Evolutionary conservation across 2,113 vertebrate genomes (phyloP).

Genomic region (Emberiza fucata): DNA sequence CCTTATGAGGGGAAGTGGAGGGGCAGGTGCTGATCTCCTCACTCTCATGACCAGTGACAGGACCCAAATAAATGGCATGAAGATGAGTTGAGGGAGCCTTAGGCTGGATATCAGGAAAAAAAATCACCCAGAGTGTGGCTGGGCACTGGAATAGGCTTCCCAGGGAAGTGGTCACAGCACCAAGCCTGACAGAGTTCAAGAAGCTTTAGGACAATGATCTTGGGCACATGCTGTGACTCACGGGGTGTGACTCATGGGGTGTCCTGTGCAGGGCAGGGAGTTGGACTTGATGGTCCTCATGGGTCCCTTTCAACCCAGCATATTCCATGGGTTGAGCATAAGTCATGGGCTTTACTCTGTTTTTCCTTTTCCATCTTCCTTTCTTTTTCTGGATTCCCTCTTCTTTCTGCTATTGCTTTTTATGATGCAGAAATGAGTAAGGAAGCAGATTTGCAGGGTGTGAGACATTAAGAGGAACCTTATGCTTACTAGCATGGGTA

Average conservation of each 20-base stretch:
- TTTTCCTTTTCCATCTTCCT: background rate
- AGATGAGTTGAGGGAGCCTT: background rate
- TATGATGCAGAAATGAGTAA: background rate
- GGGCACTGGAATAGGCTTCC: background rate
- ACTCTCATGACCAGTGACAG: background rate
- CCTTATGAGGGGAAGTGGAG: rapidly evolving
- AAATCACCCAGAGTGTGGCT: background rate
- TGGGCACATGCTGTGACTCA: background rate
- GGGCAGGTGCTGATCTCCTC: background rate
- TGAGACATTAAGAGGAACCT: background rate
- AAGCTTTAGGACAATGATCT: background rate
- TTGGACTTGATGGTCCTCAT: background rate
- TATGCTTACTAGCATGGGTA: background rate
- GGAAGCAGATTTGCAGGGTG: background rate
- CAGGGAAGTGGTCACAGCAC: background rate
- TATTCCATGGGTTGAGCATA: background rate
- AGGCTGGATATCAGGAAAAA: background rate
- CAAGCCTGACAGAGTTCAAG: background rate
- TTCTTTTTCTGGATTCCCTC: background rate
- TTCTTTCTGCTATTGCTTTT: background rate
- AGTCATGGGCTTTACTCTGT: background rate
- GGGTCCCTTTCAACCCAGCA: background rate
- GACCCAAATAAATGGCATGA: background rate
- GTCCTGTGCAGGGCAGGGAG: background rate
- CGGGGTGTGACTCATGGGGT: background rate